Evolutionary conservation across 2,888 invertebrate species (phyloP), one percentile per base, ranked within the genome.

Genomic region (Myopa tessellatipennis): DNA sequence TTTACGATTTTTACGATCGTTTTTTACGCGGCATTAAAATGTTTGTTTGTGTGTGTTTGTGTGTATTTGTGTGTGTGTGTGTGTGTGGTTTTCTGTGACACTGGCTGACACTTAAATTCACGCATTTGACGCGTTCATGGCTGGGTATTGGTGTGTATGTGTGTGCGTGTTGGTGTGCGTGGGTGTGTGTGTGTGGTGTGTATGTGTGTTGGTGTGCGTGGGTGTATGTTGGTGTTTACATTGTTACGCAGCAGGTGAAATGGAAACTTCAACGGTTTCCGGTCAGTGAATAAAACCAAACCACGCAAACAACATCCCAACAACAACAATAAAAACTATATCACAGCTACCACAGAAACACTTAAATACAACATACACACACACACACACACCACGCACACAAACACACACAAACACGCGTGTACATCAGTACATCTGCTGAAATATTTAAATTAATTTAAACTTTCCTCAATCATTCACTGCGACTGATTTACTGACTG

Each of bases 391-490:
- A 45, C 45, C 45, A 45, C 6, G 10, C 45, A 45, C 45, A 45
- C 45, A 45, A 2, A 45, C 10, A 45, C 3, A 10, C 45, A 45
- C 7, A 45, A 10, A 45, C 10, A 45, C 10, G 45, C 10, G 45
- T 45, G 45, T 45, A 45, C 45, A 8, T 45, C 55, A 36, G 16
- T 70, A 34, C 7, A 12, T 34, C 70, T 55, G 55, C 52, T 52
- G 52, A 55, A 70, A 70, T 52, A 70, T 70, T 70, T 34, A 70
- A 70, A 70, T 70, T 70, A 70, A 70, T 70, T 52, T 70, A 18
- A 40, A 36, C 10, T 36, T 45, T 45, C 45, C 10, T 45, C 45
- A 26, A 26, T 26, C 26, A 26, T 26, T 26, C 26, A 26, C 26
- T 26, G 26, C 26, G n/a, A n/a, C 2, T 26, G 26, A 26, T 26